Base-by-base conservation (phyloP, 2,797 vertebrate genomes). In the Muraenolepis orangiensis region DNA sequence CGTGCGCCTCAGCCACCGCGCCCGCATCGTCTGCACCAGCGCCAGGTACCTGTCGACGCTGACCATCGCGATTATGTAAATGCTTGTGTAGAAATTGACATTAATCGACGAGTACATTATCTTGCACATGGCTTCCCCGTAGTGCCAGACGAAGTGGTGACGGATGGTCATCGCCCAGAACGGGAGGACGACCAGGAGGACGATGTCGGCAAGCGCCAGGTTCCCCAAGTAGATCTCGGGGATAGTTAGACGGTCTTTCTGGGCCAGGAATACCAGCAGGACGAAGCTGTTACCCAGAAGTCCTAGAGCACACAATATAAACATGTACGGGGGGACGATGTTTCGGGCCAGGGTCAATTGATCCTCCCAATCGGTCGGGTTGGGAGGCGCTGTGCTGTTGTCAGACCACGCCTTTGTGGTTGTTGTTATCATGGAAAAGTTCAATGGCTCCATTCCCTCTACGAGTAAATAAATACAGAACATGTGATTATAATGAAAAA, bases 11-110 rank as follows among this genome's bases (percentile, higher is more conserved):
- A 96, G 85, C 73, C 93, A 90, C 29, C 95, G 91, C 31, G 93
- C 81, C 67, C 92, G 93, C 94, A 98, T 95, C 31, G 96, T 95
- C 83, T 94, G 95, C 78, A 95, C 96, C 20, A 99, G 88, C 0
- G 95, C 97, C 31, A 99, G 85, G 81, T 97, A 99, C 69, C 97
- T 96, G 83, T 99, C 97, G 0, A 97, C 84, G 72, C 97, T 98
- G 7, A 98, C 95, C 86, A 97, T 92, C 46, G 95, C 94, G 46
- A 98, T 84, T 67, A 96, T 95, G 82, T 91, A 96, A 83, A 96
- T 92, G 86, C 96, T 97, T 68, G 93, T 89, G 79, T 95, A 98
- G 69, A 95, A 90, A 76, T 98, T 98, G 87, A 96, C 86, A 34
- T 80, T 57, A n/a, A 92, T 87, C 76, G 93, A 42, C 0, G 92